phyloP scores from a whole-genome alignment of 2,888 invertebrate genomes.

The Itoplectis maculator region DNA sequence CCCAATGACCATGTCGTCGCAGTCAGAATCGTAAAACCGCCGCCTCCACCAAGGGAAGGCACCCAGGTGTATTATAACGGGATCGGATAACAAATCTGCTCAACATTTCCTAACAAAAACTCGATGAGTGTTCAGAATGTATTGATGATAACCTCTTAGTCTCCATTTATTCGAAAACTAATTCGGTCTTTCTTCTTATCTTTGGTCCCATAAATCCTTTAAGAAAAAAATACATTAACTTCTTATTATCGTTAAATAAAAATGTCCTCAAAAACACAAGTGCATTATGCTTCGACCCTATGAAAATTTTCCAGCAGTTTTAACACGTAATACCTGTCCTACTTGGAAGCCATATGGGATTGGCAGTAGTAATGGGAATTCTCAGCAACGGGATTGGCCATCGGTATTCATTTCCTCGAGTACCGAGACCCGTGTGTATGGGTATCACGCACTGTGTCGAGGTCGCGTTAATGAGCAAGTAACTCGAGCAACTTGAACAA shows the following conservation, averaged over 20 bases:
- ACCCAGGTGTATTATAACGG: neutral
- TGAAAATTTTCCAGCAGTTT: no score
- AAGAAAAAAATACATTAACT: no score
- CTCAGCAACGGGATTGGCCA: neutral
- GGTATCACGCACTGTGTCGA: slow-evolving; percentile 5
- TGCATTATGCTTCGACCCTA: no score
- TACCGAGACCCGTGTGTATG: neutral
- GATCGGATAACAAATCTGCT: neutral
- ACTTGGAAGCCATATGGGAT: neutral
- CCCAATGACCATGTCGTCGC: neutral
- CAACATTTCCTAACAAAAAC: neutral
- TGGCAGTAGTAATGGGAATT: neutral
- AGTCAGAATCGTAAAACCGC: neutral
- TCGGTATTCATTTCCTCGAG: slow-evolving; percentile 1
- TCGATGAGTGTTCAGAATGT: neutral
- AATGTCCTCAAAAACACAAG: no score
- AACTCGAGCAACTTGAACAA: slow-evolving; percentile 28
- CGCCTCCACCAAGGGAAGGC: no score
- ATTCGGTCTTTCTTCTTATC: no score
- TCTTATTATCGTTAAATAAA: no score
- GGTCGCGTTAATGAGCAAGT: slow-evolving; percentile 33
- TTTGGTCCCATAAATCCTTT: no score
- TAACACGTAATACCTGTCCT: no score
- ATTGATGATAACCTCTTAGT: no score
- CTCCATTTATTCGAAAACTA: no score